Evolutionary conservation across 2,797 vertebrate genomes (phyloP), one percentile per base, ranked within the genome.

Genomic region (Benthosema pterotum): DNA sequence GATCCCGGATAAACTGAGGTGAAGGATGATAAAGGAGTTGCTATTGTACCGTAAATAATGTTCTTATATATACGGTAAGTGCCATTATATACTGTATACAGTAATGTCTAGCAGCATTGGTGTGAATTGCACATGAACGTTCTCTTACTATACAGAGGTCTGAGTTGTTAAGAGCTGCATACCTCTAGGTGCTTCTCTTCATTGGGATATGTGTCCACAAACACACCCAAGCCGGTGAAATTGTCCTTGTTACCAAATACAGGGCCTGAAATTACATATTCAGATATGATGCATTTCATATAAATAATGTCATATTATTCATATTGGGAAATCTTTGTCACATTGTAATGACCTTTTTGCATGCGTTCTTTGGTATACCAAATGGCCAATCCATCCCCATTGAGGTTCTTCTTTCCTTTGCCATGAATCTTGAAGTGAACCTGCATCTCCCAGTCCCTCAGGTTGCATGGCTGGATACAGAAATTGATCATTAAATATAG

Each of bases 161-260:
- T 56, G 5, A 63, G 43, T 45, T 56, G 63, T 25, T 51, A 2
- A 5, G 42, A 49, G 46, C 6, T 2, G 28, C 92, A 76, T 92
- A 98, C 97, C 95, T 98, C 97, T 51, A 97, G 87, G 42, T 95
- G 93, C 75, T 99, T 99, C 90, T 99, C 97, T 89, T 99, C 97
- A 7, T 99, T 99, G 5, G 96, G 96, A 65, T 99, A 98, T 0
- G 97, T 98, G 89, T 99, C 97, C 90, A 98, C 92, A 47, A 99
- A 99, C 68, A 99, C 92, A 3, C 97, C 97, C 87, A 99, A 84
- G 47, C 97, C 97, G 38, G 96, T 91, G 87, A 99, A 99, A 80
- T 95, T 95, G 88, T 99, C 96, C 89, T 91, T 94, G 84, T 96
- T 98, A 68, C 97, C 97, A 85, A 99, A 99, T 16, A 97, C 97